Evolutionary conservation across 2,888 invertebrate genomes (phyloP), one percentile per base, ranked within the genome.

Genomic region (Acanthosepion pharaonis): DNA sequence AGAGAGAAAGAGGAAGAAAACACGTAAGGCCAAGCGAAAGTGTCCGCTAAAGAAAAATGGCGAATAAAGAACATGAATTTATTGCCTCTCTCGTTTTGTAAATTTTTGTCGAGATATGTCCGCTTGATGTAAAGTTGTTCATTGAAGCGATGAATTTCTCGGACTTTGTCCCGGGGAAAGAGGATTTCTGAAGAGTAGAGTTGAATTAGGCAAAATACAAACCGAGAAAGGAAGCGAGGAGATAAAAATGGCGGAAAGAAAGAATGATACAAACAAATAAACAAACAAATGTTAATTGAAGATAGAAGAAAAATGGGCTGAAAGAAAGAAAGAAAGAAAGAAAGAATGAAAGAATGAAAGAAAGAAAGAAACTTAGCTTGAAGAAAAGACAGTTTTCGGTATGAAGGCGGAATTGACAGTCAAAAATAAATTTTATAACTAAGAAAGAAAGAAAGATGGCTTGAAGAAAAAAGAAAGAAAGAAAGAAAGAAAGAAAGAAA

Each of bases 41-140:
- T 18, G 3, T 78, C 33, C 15, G 9, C 78, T 11, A 11, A 78
- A n/a, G n/a, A n/a, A 78, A 78, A 78, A 33, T 78, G 78, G 78
- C 33, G 11, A n/a, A n/a, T 78, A 78, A 78, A 78, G 78, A n/a
- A n/a, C n/a, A 33, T n/a, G 78, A 78, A 78, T 78, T 78, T 78
- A 78, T 78, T 78, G 33, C n/a, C n/a, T 78, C 11, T 9, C 5
- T 78, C n/a, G 78, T 78, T 78, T 78, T 33, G 78, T 78, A 78
- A 78, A 78, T 78, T 78, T 78, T 78, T 78, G 78, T 78, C 78
- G 78, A 78, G 78, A 78, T 78, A 33, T 78, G n/a, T 78, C 78
- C n/a, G 78, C n/a, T n/a, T 78, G 78, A 78, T 78, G 33, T 78
- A 78, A 78, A 78, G 78, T 33, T n/a, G 78, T 4, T n/a, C 78